Evolutionary conservation across 2,888 invertebrate species (phyloP), one percentile per base, ranked within the genome.

Genomic region (Lampropteryx suffumata): DNA sequence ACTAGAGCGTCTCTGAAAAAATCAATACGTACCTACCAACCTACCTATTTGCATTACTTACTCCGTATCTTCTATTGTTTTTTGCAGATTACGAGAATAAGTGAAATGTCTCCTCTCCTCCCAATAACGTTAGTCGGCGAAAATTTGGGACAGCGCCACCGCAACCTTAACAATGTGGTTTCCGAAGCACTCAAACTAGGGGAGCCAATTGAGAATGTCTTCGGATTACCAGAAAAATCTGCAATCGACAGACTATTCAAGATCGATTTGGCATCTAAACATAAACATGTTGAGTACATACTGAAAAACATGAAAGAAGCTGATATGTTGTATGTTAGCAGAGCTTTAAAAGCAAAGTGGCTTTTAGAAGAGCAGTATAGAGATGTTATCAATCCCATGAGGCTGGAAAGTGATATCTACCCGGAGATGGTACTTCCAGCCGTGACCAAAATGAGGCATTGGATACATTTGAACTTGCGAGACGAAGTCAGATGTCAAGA

Each of bases 401-500:
- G 59, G 47, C 39, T 67, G n/a, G 61, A 66, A 42, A 8, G 43
- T n/a, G 43, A 39, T 4, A 33, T 66, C 2, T 66, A 56, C 40
- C 64, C 65, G 1, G 14, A 49, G n/a, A 68, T 68, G 67, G 48
- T 47, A 10, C 51, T 56, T 9, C 52, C 60, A 13, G 64, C 65
- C 10, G 51, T 63, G 0, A 60, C 48, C 21, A 67, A 64, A 59
- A 50, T 60, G 36, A 58, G 51, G 48, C 57, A 61, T 30, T 64
- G 61, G 61, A 54, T 65, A n/a, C 43, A 53, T 28, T 5, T 60
- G 6, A 46, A 67, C 50, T 36, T 67, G 14, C 45, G 48, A 26
- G 74, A 82, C 28, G 27, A 67, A 4, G 7, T 53, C 11, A 66
- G 71, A 49, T 80, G 79, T 50, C 57, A 71, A 50, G 57, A 68